These are phyloP conservation scores for Muscicapa comitata DNA, from an alignment of 2,797 vertebrate genomes.

Conservation along the genomic window DNA sequence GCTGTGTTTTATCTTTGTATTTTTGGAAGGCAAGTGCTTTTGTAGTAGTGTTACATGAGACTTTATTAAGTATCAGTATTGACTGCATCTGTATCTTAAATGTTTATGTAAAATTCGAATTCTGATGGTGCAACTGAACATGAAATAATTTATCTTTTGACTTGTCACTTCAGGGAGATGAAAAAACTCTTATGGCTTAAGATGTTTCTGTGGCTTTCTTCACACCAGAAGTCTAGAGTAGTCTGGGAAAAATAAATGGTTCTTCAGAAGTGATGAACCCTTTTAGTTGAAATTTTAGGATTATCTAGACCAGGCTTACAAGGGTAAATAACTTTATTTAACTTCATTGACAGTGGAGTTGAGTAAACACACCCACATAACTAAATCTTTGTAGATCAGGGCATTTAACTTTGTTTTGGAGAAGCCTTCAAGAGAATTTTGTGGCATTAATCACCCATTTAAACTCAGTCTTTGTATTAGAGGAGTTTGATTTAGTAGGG, in stretches of 20 bases:
- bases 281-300: neutral
- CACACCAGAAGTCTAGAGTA: neutral
- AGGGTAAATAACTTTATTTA: neutral
- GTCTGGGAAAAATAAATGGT: neutral
- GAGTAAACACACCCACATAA: neutral
- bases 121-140: neutral
- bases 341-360: neutral
- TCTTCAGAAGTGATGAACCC: neutral
- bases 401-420: neutral
- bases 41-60: neutral
- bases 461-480: neutral
- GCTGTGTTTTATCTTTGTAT: neutral
- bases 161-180: neutral
- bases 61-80: neutral
- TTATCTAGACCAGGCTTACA: neutral
- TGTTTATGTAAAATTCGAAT: neutral
- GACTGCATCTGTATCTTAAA: neutral
- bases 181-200: neutral
- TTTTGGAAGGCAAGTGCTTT: neutral
- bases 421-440: neutral
- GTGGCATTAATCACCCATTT: neutral
- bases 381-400: neutral
- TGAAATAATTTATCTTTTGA: neutral
- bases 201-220: neutral
- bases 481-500: neutral